phyloP scores from a whole-genome alignment of 2,888 invertebrate genomes.

The Tachina fera region DNA sequence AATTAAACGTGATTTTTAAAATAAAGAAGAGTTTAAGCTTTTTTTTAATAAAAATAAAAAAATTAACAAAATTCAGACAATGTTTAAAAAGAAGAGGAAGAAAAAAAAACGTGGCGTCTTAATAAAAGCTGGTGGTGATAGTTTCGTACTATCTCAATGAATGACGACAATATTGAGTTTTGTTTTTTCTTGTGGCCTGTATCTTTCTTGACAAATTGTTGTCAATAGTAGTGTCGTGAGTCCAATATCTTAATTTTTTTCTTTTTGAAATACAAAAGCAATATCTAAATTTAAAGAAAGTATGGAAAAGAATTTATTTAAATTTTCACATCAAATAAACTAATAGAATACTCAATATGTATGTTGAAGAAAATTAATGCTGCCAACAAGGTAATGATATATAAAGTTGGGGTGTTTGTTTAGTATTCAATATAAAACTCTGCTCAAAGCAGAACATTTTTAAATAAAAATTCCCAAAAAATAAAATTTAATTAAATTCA shows the following conservation, averaged over 20 bases:
- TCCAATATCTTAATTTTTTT: slow-evolving; percentile 53
- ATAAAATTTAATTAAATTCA: too few species aligned
- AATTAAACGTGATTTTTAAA: slow-evolving; percentile 73
- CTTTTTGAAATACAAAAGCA: background rate
- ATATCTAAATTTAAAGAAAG: slow-evolving; percentile 35
- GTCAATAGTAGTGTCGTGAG: slow-evolving; percentile 65
- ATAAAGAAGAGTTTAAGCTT: slow-evolving; percentile 54
- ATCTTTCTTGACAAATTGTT: slow-evolving; percentile 69
- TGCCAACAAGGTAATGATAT: too few species aligned
- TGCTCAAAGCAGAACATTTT: too few species aligned
- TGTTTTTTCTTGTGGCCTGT: slow-evolving; percentile 1
- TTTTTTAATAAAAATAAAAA: slow-evolving; percentile 29
- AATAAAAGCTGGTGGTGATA: slow-evolving; percentile 56
- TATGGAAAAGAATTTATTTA: slow-evolving; percentile 15
- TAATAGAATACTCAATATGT: background rate
- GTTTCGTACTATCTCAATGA: slow-evolving; percentile 38
- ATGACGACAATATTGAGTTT: slow-evolving; percentile 20
- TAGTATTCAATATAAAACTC: too few species aligned
- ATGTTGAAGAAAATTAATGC: background rate
- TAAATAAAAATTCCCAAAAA: too few species aligned
- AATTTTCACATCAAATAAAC: slow-evolving; percentile 8
- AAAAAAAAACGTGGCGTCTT: slow-evolving; percentile 65
- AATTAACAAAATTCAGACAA: slow-evolving; percentile 56
- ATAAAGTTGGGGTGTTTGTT: too few species aligned
- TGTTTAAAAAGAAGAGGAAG: slow-evolving; percentile 20